phyloP scores from a whole-genome alignment of 2,888 invertebrate species.

The Pocota personata region DNA sequence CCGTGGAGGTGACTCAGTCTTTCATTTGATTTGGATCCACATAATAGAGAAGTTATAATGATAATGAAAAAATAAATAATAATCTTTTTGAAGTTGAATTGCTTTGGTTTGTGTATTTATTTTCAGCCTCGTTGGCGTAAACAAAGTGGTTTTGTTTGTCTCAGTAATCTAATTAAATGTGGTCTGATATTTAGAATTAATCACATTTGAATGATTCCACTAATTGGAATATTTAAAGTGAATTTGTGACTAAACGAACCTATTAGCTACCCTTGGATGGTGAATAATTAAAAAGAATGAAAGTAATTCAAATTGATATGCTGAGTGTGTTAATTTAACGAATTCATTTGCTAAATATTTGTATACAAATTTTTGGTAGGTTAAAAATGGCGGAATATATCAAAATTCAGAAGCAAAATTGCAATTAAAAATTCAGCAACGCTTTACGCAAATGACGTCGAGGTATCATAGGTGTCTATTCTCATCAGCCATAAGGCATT shows the following conservation, averaged over 20 bases:
- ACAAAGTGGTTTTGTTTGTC: neutral
- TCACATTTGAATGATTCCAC: neutral
- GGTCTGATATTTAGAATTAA: neutral
- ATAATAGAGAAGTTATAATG: neutral
- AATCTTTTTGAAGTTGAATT: neutral
- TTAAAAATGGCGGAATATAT: too few relatives aligned
- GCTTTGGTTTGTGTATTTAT: slow-evolving; percentile 8
- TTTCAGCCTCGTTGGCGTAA: neutral
- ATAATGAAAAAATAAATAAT: slow-evolving; percentile 18
- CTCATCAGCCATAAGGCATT: too few relatives aligned
- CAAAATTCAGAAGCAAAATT: too few relatives aligned
- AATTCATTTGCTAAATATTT: too few relatives aligned
- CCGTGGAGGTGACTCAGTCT: slow-evolving; percentile 27
- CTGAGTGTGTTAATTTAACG: too few relatives aligned
- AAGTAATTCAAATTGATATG: too few relatives aligned
- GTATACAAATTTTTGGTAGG: too few relatives aligned
- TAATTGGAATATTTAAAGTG: neutral
- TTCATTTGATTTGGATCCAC: neutral
- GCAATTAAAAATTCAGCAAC: too few relatives aligned
- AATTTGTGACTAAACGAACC: neutral
- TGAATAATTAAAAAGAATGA: neutral
- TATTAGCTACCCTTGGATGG: neutral
- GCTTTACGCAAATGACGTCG: too few relatives aligned
- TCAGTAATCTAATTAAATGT: neutral
- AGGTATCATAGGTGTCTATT: too few relatives aligned